phyloP scores from a whole-genome alignment of 2,113 vertebrate species.

The Telmatochromis bifrenatus region DNA sequence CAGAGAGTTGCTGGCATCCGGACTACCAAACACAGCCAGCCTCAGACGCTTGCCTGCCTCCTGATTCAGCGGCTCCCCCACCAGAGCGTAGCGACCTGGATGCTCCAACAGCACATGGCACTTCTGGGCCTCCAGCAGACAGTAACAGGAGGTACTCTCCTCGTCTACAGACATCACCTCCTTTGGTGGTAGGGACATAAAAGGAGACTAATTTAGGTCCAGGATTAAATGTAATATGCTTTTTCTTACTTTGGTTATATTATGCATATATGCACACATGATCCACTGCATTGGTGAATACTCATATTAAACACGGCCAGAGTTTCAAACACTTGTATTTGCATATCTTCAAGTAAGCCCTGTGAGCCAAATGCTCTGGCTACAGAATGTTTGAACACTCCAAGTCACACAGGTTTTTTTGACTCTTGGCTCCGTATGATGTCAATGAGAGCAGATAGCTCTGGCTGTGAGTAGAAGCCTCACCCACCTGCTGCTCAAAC shows the following conservation, averaged over 20 bases:
- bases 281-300: neutral
- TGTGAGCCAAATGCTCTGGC: neutral
- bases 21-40: conserved; percentile 89
- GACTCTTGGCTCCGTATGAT: neutral
- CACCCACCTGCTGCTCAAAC: neutral
- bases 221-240: neutral
- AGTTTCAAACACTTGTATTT: neutral
- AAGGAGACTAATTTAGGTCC: neutral
- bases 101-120: conserved; percentile 91
- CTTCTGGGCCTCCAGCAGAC: conserved; percentile 87
- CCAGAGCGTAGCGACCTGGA: conserved; percentile 89
- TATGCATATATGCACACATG: neutral
- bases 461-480: neutral
- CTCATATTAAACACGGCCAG: neutral
- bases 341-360: neutral
- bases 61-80: conserved; percentile 86
- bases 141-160: conserved; percentile 93
- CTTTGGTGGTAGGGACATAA: conserved; percentile 48
- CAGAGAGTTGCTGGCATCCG: conserved; percentile 79
- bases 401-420: neutral
- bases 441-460: neutral
- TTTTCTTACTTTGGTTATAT: neutral
- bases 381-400: neutral
- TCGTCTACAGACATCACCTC: conserved; percentile 96
- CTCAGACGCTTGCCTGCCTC: conserved; percentile 87